Evolutionary conservation across 1,140 invertebrate genomes (phyloP), one percentile per base, ranked within the genome.

Genomic region (Drosophila mayri): DNA sequence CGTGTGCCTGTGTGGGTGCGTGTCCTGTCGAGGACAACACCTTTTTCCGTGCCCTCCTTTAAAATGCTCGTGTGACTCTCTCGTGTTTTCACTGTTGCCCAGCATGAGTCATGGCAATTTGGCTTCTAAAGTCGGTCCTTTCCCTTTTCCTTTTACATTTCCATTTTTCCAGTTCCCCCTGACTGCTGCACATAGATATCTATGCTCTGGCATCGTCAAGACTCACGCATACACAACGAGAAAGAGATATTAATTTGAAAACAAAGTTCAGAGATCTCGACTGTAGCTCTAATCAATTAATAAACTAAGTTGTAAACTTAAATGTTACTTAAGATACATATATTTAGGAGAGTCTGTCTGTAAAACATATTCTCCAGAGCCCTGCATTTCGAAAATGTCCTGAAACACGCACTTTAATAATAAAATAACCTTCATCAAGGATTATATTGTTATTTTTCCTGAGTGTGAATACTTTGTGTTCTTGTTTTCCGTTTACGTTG

Each of bases 51-150:
- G 65, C 52, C 54, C 79, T 67, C 58, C 30, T 50, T 63, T 78
- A 72, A 71, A 78, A 55, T 38, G 54, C 30, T 73, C 37, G 67
- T 72, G 67, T 72, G 66, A 68, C 63, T 68, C 40, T 61, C 47
- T 58, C 54, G 32, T 62, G 54, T 73, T 73, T 75, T 72, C 44
- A 46, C 58, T 62, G 16, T 18, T 46, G 41, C 57, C 35, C 57
- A 43, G 54, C 63, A 60, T 85, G 81, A 85, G 78, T 85, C 81
- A 85, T 76, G 63, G 60, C 67, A 74, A 86, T 81, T 81, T 81
- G 68, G 63, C 50, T 77, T 73, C 47, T 52, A 68, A 68, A 74
- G 41, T 62, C 71, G 41, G 25, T 74, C 61, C 63, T 67, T 58
- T 62, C 41, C 59, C n/a, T 64, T 58, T 58, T 49, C 47, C 54